phyloP scores from a whole-genome alignment of 2,797 vertebrate genomes.

The Esox lucius region DNA sequence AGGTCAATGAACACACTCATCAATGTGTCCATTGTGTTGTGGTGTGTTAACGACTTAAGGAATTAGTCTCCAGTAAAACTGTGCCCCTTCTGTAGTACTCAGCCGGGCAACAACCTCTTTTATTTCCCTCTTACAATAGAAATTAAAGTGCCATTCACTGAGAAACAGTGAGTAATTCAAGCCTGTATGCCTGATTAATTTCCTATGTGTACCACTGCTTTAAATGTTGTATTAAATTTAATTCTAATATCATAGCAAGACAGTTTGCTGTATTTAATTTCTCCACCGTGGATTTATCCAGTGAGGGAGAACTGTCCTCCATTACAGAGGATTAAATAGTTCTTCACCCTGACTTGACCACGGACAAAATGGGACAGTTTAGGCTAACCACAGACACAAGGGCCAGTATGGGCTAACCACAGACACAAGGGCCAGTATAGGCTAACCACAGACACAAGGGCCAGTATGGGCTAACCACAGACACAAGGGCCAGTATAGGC shows the following conservation, averaged over 20 bases:
- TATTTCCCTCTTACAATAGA: neutral
- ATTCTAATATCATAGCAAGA: neutral
- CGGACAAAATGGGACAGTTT: too few species aligned
- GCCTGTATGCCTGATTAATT: neutral
- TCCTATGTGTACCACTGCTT: neutral
- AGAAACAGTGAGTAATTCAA: neutral
- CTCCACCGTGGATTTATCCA: neutral
- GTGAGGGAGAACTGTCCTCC: neutral
- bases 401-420: neutral
- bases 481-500: too few species aligned
- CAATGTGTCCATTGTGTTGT: conserved; percentile 29
- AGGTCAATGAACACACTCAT: conserved; percentile 4
- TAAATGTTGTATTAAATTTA: neutral
- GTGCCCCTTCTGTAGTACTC: conserved; percentile 1
- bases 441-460: too few species aligned
- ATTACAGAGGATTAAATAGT: too few species aligned
- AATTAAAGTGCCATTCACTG: neutral
- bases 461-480: too few species aligned
- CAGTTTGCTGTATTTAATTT: neutral
- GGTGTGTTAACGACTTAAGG: conserved; percentile 13
- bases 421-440: neutral
- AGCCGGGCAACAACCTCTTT: conserved; percentile 29
- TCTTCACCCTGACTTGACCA: too few species aligned
- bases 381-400: too few species aligned
- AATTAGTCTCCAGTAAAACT: conserved; percentile 1